Evolutionary conservation across 2,113 vertebrate genomes (phyloP), one percentile per base, ranked within the genome.

Genomic region (Dermatemys mawii): DNA sequence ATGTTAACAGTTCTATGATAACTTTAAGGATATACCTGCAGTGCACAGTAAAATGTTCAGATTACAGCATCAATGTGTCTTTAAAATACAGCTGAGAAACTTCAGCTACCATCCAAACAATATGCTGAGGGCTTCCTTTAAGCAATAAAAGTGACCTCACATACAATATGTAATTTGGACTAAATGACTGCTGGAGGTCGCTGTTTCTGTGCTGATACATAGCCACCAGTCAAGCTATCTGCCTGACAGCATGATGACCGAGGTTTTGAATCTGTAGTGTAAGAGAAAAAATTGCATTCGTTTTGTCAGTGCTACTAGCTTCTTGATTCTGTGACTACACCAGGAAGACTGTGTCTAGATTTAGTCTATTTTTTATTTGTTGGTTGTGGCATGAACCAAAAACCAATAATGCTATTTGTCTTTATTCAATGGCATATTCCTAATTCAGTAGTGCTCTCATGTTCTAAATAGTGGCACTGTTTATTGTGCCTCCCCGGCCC

Each of bases 151-250:
- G 12, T 55, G 10, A 87, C 51, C 16, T 49, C 57, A 49, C 3
- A 81, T 3, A 63, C 12, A 41, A 75, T 32, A 35, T 82, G 80
- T 53, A 55, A 44, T 87, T 87, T 82, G 86, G 91, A 75, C 83
- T 79, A 76, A 89, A 63, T 76, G 86, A 94, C 89, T 87, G 91
- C 89, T 87, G 95, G 91, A 96, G 89, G 91, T 80, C 93, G 95
- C 89, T 94, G 48, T 91, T 93, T 87, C 78, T 93, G 84, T 84
- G 84, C 53, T 83, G 57, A 85, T 81, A 90, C 51, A 70, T 49
- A 60, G 88, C 60, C 53, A 81, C 51, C 89, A 93, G 85, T 89
- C 76, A 76, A 89, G 55, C 51, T 91, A 7, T 75, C 24, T 75
- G 29, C 38, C 48, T 63, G 48, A 29, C 26, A 55, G 24, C 24